Conservation (phyloP, 2,888 invertebrate genomes). For the Rhagophthalmus giganteus region DNA sequence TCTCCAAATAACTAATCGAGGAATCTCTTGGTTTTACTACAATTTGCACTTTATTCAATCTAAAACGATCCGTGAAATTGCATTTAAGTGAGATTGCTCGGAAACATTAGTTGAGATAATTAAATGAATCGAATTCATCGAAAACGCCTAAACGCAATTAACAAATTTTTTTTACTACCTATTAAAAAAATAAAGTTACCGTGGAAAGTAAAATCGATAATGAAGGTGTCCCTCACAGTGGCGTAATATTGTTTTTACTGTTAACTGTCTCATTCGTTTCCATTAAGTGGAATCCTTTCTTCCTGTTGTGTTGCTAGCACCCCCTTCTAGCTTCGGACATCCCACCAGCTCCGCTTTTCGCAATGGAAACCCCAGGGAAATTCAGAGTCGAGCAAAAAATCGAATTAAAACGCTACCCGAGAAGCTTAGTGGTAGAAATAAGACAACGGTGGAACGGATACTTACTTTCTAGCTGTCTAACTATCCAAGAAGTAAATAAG, state of each 20-base stretch:
- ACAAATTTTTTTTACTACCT: too few relatives aligned
- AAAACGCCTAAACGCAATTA: too few relatives aligned
- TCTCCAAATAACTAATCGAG: conserved; percentile 27
- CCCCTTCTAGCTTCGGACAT: conserved; percentile 30
- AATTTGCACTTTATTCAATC: conserved; percentile 26
- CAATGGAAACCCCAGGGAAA: conserved; percentile 37
- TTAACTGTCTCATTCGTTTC: conserved; percentile 34
- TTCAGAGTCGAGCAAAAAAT: conserved; percentile 38
- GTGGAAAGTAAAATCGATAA: too few relatives aligned
- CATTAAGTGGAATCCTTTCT: conserved; percentile 32
- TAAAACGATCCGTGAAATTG: conserved; percentile 29
- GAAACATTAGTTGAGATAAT: conserved; percentile 10
- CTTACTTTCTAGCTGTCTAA: conserved; percentile 29
- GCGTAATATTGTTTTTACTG: conserved; percentile 25
- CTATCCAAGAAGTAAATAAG: conserved; percentile 30
- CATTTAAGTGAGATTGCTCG: conserved; percentile 16
- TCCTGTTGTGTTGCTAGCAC: conserved; percentile 27
- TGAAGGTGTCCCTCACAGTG: neutral
- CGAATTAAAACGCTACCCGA: conserved; percentile 38
- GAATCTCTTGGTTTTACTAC: conserved; percentile 17
- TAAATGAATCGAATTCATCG: too few relatives aligned
- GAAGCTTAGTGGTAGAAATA: conserved; percentile 32
- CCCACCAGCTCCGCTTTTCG: conserved; percentile 26
- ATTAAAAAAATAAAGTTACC: neutral
- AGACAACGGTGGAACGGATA: conserved; percentile 30